These are phyloP conservation scores for Corythucha ciliata DNA, from an alignment of 2,888 invertebrate species.

Conservation along the genomic window DNA sequence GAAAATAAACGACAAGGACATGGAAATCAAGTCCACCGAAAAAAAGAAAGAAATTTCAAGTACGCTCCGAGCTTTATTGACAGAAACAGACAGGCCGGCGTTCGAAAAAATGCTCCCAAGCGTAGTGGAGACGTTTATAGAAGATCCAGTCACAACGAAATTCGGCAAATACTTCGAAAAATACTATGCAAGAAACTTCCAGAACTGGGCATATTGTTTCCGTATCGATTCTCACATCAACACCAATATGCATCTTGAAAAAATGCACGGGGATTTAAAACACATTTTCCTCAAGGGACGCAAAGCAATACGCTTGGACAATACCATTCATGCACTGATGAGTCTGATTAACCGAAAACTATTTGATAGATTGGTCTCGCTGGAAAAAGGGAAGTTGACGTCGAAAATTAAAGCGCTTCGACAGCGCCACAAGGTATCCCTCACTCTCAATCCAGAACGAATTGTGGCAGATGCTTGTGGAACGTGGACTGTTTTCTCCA, in stretches of 20 bases:
- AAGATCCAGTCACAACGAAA: not conserved
- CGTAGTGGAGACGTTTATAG: not conserved
- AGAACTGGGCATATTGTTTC: constrained; percentile 30
- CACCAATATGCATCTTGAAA: constrained; percentile 35
- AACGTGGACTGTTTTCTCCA: constrained; percentile 6
- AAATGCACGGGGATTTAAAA: constrained; percentile 32
- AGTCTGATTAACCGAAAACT: not conserved
- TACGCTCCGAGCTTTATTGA: not conserved
- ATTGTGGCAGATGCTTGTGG: not conserved
- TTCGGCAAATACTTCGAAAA: constrained; percentile 1
- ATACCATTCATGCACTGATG: constrained; percentile 12
- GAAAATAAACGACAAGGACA: not conserved
- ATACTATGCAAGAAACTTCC: not conserved
- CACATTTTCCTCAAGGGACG: constrained; percentile 28
- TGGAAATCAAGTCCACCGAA: not conserved
- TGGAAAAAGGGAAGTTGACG: constrained; percentile 1
- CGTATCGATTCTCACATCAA: constrained; percentile 30
- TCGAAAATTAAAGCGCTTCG: constrained; percentile 1
- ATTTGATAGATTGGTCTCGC: not conserved
- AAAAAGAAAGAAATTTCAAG: not conserved
- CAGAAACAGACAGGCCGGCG: not conserved
- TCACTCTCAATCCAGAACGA: not conserved
- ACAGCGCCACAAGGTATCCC: constrained; percentile 3
- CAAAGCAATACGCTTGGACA: constrained; percentile 27
- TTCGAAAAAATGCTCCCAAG: not conserved